Percentiles rank a stretch among this genome's conserved stretches.
These are phyloP conservation scores for Gadus macrocephalus DNA, from an alignment of 2,113 vertebrate species.

Conservation along the genomic window DNA sequence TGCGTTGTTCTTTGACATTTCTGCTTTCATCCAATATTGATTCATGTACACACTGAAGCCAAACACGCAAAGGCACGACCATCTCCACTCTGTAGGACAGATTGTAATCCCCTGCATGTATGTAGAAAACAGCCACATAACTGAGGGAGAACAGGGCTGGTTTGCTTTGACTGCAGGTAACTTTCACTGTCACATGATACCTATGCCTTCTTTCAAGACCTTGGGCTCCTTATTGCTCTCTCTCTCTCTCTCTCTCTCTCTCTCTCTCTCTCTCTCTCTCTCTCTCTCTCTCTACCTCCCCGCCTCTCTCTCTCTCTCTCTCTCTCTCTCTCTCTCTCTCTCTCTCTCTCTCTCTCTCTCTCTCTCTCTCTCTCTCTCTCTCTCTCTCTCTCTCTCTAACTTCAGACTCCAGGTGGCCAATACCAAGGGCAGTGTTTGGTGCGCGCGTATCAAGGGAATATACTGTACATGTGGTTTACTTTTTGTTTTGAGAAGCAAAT, in stretches of 20 bases:
- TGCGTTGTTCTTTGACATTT: too few species aligned
- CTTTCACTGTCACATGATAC: slow-evolving; percentile 41
- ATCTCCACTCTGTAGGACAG: too few species aligned
- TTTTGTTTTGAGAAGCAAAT: too few species aligned
- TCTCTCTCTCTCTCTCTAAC: slow-evolving; percentile 36
- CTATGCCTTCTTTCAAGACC: slow-evolving; percentile 22
- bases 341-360: not conserved
- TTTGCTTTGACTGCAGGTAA: slow-evolving; percentile 33
- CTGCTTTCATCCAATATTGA: too few species aligned
- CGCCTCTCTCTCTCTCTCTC: too few species aligned
- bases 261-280: too few species aligned
- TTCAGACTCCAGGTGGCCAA: slow-evolving; percentile 35
- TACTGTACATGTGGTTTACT: too few species aligned
- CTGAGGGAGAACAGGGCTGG: slow-evolving; percentile 9
- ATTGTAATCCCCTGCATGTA: too few species aligned
- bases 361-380: slow-evolving; percentile 26
- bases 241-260: slow-evolving; percentile 29
- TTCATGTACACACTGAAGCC: too few species aligned
- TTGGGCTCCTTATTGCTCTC: too few species aligned
- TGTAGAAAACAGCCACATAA: not conserved
- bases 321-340: slow-evolving; percentile 9
- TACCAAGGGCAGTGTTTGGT: slow-evolving; percentile 31
- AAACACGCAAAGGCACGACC: too few species aligned
- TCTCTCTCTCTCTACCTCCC: not conserved
- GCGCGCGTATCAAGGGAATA: slow-evolving; percentile 9